Evolutionary conservation across 2,888 invertebrate species (phyloP), one percentile per base, ranked within the genome.

Genomic region (Nephrotoma guestfalica): DNA sequence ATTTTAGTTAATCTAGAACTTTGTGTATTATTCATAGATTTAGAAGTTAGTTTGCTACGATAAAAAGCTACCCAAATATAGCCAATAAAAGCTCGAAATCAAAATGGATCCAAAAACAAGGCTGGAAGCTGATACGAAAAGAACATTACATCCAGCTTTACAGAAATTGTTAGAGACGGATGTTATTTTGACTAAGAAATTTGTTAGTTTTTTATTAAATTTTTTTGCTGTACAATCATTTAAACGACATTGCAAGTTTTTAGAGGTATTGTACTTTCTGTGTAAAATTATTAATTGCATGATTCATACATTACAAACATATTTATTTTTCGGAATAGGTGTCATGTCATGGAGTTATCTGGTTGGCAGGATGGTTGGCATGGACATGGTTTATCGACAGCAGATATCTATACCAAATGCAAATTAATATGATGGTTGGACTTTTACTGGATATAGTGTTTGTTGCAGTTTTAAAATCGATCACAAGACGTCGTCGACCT

Each of bases 271-370:
- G 86, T 57, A n/a, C 2, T 30, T 30, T 30, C 30, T 2, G 2
- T 30, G 3, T 45, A 6, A 7, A n/a, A 57, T 42, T 18, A 42
- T 42, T 6, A 57, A 30, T 47, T 42, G 5, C 41, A 43, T n/a
- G 41, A 13, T 13, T 86, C 5, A 47, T 41, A 71, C 11, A 30
- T 30, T 30, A 30, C 30, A 30, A 3, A 30, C 3, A 2, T 30
- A 30, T 42, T 83, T 86, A 4, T 15, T 43, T 7, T 11, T 15
- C 9, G 3, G 41, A 92, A 86, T 89, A 96, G 95, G 93, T 96
- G 88, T 96, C 97, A 6, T 97, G 98, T 89, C 97, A 98, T 92
- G 98, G 98, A 7, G 93, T 98, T 86, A 94, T 95, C 4, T 98
- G 98, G 98, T 91, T 98, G 86, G 93, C 94, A 6, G 93, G 94